A percentile compares a stretch with the other conserved stretches of the same genome.
These are phyloP conservation scores for Varecia variegata DNA, from an alignment of 2,797 vertebrate species.

Conservation along the genomic window DNA sequence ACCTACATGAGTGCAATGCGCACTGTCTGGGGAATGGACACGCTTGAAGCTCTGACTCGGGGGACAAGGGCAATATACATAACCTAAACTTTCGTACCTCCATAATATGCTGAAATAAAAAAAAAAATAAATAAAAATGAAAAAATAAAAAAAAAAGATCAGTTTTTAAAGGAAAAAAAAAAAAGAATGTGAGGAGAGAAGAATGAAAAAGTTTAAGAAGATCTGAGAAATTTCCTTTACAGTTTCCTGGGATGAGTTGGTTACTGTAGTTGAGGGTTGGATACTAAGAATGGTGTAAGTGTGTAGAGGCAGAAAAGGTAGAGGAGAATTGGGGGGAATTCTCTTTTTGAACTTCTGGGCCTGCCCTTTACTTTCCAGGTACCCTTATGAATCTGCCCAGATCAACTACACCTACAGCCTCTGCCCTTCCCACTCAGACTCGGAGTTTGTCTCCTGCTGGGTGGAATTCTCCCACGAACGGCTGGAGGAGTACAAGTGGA, in stretches of 20 bases:
- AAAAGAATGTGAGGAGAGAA: not conserved
- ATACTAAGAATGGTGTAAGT: not conserved
- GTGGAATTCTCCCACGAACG: conserved; percentile 98
- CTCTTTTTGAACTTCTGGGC: not conserved
- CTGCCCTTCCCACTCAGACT: conserved; percentile 94
- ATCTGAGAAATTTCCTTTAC: not conserved
- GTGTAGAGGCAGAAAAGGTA: not conserved
- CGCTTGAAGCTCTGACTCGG: too few species aligned
- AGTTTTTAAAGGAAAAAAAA: not conserved
- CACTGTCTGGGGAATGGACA: too few species aligned
- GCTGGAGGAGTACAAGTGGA: conserved; percentile 99
- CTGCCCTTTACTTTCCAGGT: conserved; percentile 83
- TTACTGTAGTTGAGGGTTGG: not conserved
- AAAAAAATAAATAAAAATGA: too few species aligned
- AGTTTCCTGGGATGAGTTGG: not conserved
- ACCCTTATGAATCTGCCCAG: conserved; percentile 95
- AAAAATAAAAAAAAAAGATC: too few species aligned
- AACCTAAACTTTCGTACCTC: too few species aligned
- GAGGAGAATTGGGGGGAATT: not conserved
- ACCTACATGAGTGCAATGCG: too few species aligned
- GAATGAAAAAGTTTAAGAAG: not conserved
- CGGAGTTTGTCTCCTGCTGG: conserved; percentile 96
- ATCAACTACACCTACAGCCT: conserved; percentile 97
- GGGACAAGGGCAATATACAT: too few species aligned
- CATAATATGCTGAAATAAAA: too few species aligned